phyloP scores from a whole-genome alignment of 1,140 invertebrate genomes.

The Phthorimaea operculella region DNA sequence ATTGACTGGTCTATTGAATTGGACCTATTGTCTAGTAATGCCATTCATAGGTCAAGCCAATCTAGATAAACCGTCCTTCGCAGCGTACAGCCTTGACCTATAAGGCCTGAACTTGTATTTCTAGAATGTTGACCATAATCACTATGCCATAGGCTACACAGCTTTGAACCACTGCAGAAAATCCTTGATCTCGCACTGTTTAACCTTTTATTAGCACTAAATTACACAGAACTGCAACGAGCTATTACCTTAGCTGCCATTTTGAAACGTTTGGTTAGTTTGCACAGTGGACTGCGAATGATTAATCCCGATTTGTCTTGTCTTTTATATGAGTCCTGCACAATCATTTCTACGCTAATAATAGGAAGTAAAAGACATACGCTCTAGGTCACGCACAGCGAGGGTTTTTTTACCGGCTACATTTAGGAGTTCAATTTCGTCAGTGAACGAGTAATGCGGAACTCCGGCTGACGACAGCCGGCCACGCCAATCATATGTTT shows the following conservation, averaged over 20 bases:
- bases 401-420: slow-evolving; percentile 30
- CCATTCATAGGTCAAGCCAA: too few relatives aligned
- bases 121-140: too few relatives aligned
- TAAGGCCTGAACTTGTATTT: too few relatives aligned
- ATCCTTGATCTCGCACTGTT: too few relatives aligned
- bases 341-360: slow-evolving; percentile 46
- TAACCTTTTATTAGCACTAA: neutral
- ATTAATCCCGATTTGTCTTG: slow-evolving; percentile 36
- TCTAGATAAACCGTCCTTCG: too few relatives aligned
- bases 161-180: too few relatives aligned
- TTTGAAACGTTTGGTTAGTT: slow-evolving; percentile 48
- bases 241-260: slow-evolving; percentile 60
- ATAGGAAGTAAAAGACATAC: slow-evolving; percentile 59
- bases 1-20: too few relatives aligned
- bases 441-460: slow-evolving; percentile 42
- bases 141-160: too few relatives aligned
- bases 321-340: slow-evolving; percentile 50
- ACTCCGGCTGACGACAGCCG: slow-evolving; percentile 24
- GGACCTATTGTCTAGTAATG: too few relatives aligned
- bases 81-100: too few relatives aligned
- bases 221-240: neutral
- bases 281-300: slow-evolving; percentile 62
- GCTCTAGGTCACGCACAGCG: slow-evolving; percentile 41
- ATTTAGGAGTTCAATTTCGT: slow-evolving; percentile 48
- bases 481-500: slow-evolving; percentile 17